Conservation (phyloP, 2,888 invertebrate species). For the Pegoplata infirma region DNA sequence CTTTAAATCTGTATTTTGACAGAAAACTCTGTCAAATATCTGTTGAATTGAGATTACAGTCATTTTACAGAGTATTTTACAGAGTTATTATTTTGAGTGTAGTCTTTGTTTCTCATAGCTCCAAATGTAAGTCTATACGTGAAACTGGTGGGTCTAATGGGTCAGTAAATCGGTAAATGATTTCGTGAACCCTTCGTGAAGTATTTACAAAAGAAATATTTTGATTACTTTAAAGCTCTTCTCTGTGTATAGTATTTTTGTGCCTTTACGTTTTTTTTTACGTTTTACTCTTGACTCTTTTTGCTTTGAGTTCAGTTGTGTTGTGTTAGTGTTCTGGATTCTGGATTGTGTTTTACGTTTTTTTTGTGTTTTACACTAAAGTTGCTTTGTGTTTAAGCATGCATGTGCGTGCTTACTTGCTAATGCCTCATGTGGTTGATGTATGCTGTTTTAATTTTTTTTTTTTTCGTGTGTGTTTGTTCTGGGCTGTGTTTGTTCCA, state of each 20-base stretch:
- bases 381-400: slow-evolving; percentile 54
- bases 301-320: slow-evolving; percentile 34
- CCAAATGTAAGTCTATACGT: too few relatives aligned
- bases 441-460: slow-evolving; percentile 52
- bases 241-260: not conserved
- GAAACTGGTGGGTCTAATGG: too few relatives aligned
- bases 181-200: too few relatives aligned
- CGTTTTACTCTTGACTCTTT: slow-evolving; percentile 50
- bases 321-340: not conserved
- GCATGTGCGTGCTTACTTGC: slow-evolving; percentile 55
- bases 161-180: too few relatives aligned
- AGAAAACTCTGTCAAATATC: too few relatives aligned
- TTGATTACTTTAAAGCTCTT: not conserved
- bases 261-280: slow-evolving; percentile 21
- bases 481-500: not conserved
- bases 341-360: not conserved
- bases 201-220: too few relatives aligned
- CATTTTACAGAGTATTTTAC: too few relatives aligned
- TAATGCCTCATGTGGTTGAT: slow-evolving; percentile 59
- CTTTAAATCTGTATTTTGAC: too few relatives aligned
- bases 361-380: slow-evolving; percentile 5
- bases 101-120: too few relatives aligned
- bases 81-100: too few relatives aligned
- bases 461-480: slow-evolving; percentile 21
- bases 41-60: too few relatives aligned